Evolutionary conservation across 2,797 vertebrate genomes (phyloP), one percentile per base, ranked within the genome.

Genomic region (Alcedo quadribrachys): DNA sequence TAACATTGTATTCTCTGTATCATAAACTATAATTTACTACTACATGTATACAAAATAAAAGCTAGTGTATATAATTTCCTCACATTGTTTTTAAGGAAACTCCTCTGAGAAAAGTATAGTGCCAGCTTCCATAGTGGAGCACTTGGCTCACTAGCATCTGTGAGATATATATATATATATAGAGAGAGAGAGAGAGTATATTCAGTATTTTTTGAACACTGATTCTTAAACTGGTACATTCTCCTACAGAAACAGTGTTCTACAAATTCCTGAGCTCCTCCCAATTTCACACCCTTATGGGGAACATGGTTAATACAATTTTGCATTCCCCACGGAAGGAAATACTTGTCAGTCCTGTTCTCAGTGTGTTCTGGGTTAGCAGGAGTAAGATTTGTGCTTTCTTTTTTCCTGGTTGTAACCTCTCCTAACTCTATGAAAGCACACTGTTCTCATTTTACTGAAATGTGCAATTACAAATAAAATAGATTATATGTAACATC

Each of bases 11-110:
- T 51, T 87, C 18, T 73, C 40, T 21, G 10, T 25, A 58, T 32
- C 63, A 32, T 43, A 78, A 90, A 91, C 13, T 54, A 25, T 75
- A 69, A 75, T 87, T 90, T 81, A n/a, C 15, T 35, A 46, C 7
- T 40, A 50, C 3, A 6, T 2, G 7, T 45, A 46, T 27, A 71
- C 30, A 81, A 70, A 90, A 76, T 35, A 78, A 58, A 82, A 58
- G 10, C 33, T 3, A 35, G 18, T 0, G 0, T 32, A 37, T 60
- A 33, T 45, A 1, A 75, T 66, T 71, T 90, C 55, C 43, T 90
- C 0, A 0, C 1, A 0, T n/a, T 48, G 7, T 21, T 87, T 85
- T 69, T 76, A 75, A 85, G 33, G 65, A 92, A 69, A 27, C 1
- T 11, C 15, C 32, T 66, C 69, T n/a, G 46, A 86, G 61, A 37